A percentile compares a stretch with the other conserved stretches of the same genome.
phyloP scores from a whole-genome alignment of 2,888 invertebrate genomes.

The Meghimatium bilineatum region DNA sequence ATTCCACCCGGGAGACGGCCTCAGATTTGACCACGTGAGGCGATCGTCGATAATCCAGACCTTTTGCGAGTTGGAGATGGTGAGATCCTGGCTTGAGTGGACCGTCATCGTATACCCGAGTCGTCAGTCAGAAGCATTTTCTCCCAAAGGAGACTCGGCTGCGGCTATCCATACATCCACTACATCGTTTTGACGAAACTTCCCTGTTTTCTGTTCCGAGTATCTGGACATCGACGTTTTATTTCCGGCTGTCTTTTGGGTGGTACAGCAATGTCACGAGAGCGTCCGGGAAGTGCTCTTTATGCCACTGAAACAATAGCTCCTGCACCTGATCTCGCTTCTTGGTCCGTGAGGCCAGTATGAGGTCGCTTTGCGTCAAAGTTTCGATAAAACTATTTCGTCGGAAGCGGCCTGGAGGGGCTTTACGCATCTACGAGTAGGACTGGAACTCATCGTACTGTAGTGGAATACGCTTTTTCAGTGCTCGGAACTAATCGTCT shows the following conservation, averaged over 20 bases:
- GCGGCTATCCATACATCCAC: background rate
- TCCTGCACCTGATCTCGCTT: background rate
- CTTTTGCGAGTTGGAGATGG: background rate
- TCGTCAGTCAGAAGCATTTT: background rate
- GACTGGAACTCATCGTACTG: background rate
- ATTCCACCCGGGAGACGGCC: background rate
- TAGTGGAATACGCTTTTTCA: conserved; percentile 1
- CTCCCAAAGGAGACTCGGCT: background rate
- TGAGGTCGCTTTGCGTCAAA: background rate
- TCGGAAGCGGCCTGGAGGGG: background rate
- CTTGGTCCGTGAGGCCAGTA: background rate
- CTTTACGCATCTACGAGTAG: background rate
- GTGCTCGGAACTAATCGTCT: no score
- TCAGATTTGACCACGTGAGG: conserved; percentile 13
- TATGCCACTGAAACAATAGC: conserved; percentile 4
- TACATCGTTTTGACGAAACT: background rate
- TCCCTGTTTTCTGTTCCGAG: background rate
- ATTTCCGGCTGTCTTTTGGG: conserved; percentile 12
- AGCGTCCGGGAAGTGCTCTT: background rate
- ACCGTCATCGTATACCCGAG: conserved; percentile 8
- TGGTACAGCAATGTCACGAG: background rate
- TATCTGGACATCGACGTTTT: background rate
- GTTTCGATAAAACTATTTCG: background rate
- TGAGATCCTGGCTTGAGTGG: conserved; percentile 3
- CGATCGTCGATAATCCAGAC: conserved; percentile 16